A percentile compares a stretch with the other conserved stretches of the same genome.
Evolutionary conservation across 1,140 invertebrate species (phyloP).

Genomic region (Drosophila kanapiae): DNA sequence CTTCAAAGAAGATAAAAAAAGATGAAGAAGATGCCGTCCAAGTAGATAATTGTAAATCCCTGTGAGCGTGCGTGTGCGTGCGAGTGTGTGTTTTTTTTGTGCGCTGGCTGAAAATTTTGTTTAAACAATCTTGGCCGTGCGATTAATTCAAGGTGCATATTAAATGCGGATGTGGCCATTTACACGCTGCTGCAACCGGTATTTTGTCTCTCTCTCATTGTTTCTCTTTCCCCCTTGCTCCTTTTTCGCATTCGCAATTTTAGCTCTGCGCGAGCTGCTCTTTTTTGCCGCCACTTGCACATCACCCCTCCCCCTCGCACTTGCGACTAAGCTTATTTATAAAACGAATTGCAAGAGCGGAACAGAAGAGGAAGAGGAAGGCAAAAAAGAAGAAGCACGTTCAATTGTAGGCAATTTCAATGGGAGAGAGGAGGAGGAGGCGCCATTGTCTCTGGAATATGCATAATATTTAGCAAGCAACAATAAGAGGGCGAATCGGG

Average conservation of each 20-base stretch:
- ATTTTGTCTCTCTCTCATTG: slow-evolving; percentile 46
- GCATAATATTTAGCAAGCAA: slow-evolving; percentile 65
- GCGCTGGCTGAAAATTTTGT: slow-evolving; percentile 59
- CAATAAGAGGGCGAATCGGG: slow-evolving; percentile 29
- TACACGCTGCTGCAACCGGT: slow-evolving; percentile 72
- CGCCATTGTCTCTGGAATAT: slow-evolving; percentile 64
- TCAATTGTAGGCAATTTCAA: slow-evolving; percentile 73
- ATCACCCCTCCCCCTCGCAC: slow-evolving; percentile 18
- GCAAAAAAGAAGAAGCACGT: slow-evolving; percentile 44
- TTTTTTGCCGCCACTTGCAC: slow-evolving; percentile 67
- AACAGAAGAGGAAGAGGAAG: slow-evolving; percentile 41
- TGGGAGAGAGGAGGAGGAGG: slow-evolving; percentile 23
- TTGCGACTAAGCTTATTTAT: slow-evolving; percentile 62
- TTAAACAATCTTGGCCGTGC: slow-evolving; percentile 80
- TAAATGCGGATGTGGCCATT: slow-evolving; percentile 71
- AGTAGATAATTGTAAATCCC: slow-evolving; percentile 32
- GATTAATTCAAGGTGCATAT: slow-evolving; percentile 70
- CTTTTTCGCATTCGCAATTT: slow-evolving; percentile 39
- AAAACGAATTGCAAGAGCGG: slow-evolving; percentile 47
- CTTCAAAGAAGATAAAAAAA: slow-evolving; percentile 68
- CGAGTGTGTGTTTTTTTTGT: slow-evolving; percentile 38
- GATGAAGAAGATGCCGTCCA: slow-evolving; percentile 67
- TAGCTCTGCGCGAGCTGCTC: slow-evolving; percentile 67
- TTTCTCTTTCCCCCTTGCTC: slow-evolving; percentile 3
- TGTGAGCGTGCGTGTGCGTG: slow-evolving; percentile 18